Conservation (phyloP, 2,888 invertebrate genomes). For the Cephonodes hylas region DNA sequence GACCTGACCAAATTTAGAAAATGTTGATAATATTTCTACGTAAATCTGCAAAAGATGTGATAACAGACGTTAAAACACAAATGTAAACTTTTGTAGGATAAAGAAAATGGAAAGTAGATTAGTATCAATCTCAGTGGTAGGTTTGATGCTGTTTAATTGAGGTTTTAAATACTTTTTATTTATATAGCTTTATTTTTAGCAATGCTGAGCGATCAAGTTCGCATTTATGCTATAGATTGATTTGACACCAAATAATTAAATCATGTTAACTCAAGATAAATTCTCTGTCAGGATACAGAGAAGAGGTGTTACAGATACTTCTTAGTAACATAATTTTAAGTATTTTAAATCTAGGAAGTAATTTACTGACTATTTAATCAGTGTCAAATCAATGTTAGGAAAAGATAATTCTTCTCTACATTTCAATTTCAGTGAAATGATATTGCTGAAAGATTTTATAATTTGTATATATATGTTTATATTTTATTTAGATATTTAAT, state of each 20-base stretch:
- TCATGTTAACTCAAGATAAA: too few relatives aligned
- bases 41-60: background rate
- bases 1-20: background rate
- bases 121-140: too few relatives aligned
- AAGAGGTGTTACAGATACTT: too few relatives aligned
- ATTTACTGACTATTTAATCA: background rate
- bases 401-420: slow-evolving; percentile 26
- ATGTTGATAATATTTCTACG: background rate
- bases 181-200: background rate
- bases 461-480: slow-evolving; percentile 20
- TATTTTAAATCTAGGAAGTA: too few relatives aligned
- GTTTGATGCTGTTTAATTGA: too few relatives aligned
- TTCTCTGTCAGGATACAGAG: too few relatives aligned
- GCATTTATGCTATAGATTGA: background rate
- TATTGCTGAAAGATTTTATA: slow-evolving; percentile 17
- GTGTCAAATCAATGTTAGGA: background rate
- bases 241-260: background rate
- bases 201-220: background rate
- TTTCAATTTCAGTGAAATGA: slow-evolving; percentile 35
- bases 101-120: background rate
- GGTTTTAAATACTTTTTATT: too few relatives aligned
- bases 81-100: too few relatives aligned
- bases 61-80: too few relatives aligned
- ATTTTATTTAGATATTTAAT: slow-evolving; percentile 23
- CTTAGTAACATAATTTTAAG: too few relatives aligned